phyloP scores from a whole-genome alignment of 2,888 invertebrate species.

The Eutolmus rufibarbis region DNA sequence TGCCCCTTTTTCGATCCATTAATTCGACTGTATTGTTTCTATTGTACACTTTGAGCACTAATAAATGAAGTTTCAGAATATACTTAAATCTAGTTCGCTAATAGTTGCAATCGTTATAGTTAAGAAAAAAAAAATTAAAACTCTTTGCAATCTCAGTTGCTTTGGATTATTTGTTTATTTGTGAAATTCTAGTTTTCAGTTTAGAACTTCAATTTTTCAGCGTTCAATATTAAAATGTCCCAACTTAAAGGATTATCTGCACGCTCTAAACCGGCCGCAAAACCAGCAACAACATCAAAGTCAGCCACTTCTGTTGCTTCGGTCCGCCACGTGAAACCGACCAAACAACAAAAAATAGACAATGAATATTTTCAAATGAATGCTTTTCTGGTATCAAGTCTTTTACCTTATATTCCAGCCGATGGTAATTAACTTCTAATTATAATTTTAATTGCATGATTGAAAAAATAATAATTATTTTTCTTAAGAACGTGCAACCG shows the following conservation, averaged over 20 bases:
- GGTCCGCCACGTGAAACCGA: not conserved
- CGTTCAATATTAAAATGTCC: not conserved
- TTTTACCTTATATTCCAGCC: constrained; percentile 39
- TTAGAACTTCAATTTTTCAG: not conserved
- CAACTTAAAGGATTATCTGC: not conserved
- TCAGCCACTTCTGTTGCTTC: not conserved
- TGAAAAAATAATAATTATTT: not conserved
- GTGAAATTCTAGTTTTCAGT: not conserved
- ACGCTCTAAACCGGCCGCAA: not conserved
- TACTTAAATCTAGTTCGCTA: not conserved
- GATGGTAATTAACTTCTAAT: constrained; percentile 29
- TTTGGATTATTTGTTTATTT: not conserved
- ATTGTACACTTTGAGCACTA: no score
- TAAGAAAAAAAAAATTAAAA: not conserved
- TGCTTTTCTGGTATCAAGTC: constrained; percentile 30
- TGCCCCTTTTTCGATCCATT: no score
- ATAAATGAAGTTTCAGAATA: not conserved
- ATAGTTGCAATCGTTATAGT: not conserved
- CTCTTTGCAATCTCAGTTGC: not conserved
- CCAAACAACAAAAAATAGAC: constrained; percentile 32
- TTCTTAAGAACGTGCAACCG: not conserved
- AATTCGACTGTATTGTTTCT: no score
- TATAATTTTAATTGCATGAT: not conserved
- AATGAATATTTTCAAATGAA: constrained; percentile 42
- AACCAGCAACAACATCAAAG: not conserved